Conservation (phyloP, 2,888 invertebrate genomes). For the Melanostoma scalare region DNA sequence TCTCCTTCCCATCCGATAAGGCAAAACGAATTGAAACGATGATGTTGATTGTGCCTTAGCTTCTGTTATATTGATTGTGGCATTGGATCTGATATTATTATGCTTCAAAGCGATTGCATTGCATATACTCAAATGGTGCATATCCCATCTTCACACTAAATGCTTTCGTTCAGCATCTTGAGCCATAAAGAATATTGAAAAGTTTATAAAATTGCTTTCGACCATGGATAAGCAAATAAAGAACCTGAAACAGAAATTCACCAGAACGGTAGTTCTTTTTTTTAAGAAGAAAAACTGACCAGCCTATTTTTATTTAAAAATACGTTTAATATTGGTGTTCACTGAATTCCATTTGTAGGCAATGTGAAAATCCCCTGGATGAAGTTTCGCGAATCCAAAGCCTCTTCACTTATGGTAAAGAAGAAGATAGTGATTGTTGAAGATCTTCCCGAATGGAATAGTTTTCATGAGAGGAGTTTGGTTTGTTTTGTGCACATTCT, state of each 20-base stretch:
- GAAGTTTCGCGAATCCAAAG: too few relatives aligned
- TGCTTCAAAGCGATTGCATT: constrained; percentile 34
- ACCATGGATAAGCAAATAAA: constrained; percentile 7
- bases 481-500: too few relatives aligned
- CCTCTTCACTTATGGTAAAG: too few relatives aligned
- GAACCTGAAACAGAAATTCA: background rate
- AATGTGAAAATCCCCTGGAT: too few relatives aligned
- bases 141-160: constrained; percentile 40
- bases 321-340: too few relatives aligned
- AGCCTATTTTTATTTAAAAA: too few relatives aligned
- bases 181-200: constrained; percentile 53
- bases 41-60: constrained; percentile 53
- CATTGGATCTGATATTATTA: constrained; percentile 45
- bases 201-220: constrained; percentile 40
- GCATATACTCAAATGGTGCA: constrained; percentile 2
- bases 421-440: too few relatives aligned
- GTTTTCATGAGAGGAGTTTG: too few relatives aligned
- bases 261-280: background rate
- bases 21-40: constrained; percentile 59
- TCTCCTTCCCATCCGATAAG: constrained; percentile 53
- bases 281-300: too few relatives aligned
- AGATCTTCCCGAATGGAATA: too few relatives aligned
- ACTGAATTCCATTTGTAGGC: too few relatives aligned
- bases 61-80: constrained; percentile 50
- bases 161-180: constrained; percentile 36